Percentiles rank a stretch among this genome's conserved stretches.
Evolutionary conservation across 2,113 vertebrate species (phyloP).

Genomic region (Orycteropus afer): DNA sequence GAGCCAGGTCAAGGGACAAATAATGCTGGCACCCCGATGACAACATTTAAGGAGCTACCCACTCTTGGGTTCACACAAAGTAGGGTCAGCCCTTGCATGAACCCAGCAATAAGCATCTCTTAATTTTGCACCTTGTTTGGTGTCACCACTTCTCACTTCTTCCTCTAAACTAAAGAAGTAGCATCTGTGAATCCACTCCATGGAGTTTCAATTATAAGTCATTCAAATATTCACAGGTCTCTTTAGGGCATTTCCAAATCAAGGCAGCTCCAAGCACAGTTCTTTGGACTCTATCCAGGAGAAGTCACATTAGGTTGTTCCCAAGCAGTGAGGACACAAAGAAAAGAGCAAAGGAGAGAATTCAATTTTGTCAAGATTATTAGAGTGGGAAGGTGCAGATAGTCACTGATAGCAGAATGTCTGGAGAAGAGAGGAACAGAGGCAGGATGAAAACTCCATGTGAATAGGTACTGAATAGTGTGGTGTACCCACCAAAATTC

Average conservation of each 20-base stretch:
- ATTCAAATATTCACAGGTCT: not conserved
- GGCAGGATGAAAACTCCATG: not conserved
- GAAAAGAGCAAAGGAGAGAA: not conserved
- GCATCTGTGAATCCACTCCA: not conserved
- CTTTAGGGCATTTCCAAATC: not conserved
- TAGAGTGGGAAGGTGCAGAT: not conserved
- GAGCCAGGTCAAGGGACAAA: not conserved
- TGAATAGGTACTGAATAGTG: not conserved
- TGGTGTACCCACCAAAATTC: too few relatives aligned
- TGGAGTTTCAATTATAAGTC: not conserved
- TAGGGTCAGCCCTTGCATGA: not conserved
- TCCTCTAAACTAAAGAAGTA: not conserved
- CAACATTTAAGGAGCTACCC: not conserved
- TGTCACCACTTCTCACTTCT: not conserved
- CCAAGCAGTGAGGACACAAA: not conserved
- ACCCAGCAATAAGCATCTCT: not conserved
- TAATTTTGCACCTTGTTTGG: too few relatives aligned
- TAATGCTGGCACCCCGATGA: too few relatives aligned
- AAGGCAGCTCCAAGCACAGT: not conserved
- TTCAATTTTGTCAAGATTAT: not conserved
- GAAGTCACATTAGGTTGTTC: not conserved
- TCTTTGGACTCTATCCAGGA: too few relatives aligned
- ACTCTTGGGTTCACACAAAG: too few relatives aligned
- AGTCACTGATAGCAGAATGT: not conserved
- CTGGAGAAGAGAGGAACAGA: not conserved